Base-by-base conservation (phyloP, 2,113 vertebrate species). In the Rhinogobius similis region DNA sequence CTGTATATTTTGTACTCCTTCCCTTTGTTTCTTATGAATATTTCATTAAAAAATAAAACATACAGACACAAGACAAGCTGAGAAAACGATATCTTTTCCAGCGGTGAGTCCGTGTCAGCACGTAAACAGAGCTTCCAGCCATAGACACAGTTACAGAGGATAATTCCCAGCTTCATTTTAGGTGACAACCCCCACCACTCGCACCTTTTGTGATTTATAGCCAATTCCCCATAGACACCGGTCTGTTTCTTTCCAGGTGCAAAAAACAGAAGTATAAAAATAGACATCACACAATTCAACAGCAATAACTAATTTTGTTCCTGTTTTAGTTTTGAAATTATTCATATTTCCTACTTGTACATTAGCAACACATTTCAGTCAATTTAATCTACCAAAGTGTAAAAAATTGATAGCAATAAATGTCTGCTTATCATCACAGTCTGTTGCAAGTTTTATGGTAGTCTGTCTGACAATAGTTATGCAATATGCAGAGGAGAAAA, bases 191-290 rank as follows among this genome's bases (percentile, higher is more conserved):
- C 58, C 58, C 58, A 61, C 27, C 29, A 20, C 8, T 61, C 4
- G 56, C 58, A 36, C 29, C 58, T 61, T 61, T 61, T 61, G 58
- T 61, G 58, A 61, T 61, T 61, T 38, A 36, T 38, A 21, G 27
- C 8, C 16, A 61, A 61, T 61, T 61, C 58, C 58, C 58, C 29
- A 36, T n/a, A 38, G 58, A 61, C 29, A 36, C 1, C 1, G 58
- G 20, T 38, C 10, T 61, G 58, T 38, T 36, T 61, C 29, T 61
- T 38, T 32, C 27, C 27, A 61, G 20, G 29, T 61, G 58, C 58
- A 38, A 36, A 61, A 36, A 18, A 61, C 29, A 61, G 3, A n/a
- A n/a, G 58, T 10, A n/a, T 38, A 61, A 36, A 61, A 61, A 61
- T 61, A 61, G 58, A 32, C 29, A 36, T 12, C 11, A 4, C 14